Evolutionary conservation across 2,888 invertebrate species (phyloP), one percentile per base, ranked within the genome.

Genomic region (Tetropium fuscum): DNA sequence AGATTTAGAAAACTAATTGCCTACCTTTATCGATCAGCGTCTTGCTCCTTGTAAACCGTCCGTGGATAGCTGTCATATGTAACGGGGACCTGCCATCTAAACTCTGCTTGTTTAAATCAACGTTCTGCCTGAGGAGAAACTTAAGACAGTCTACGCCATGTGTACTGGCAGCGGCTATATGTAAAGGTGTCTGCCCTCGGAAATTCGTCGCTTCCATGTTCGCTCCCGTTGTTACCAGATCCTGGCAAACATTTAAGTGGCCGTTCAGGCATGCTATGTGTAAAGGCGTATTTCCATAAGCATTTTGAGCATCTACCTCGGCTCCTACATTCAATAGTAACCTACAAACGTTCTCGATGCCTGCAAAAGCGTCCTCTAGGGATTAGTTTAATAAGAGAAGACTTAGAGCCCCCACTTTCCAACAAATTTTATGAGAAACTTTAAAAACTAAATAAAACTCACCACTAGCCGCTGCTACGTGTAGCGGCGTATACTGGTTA

Each of bases 1-100:
- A n/a, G n/a, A n/a, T n/a, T n/a, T 20, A 8, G 16, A 36, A 5
- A 10, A 10, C 19, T 25, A 3, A 27, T 15, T 22, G 71, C 54
- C 74, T 80, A 80, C 87, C 87, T 71, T 84, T 84, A 74, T 87
- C 86, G 13, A 88, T 84, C 44, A 89, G 79, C 38, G 83, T 85
- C 77, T 88, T 86, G 38, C 88, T 87, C 48, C 87, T 80, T 1
- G 86, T 86, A 72, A 87, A 88, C 68, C 87, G 80, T 15, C 88
- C 88, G 76, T 88, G 86, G 66, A 87, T 84, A 4, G 88, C 87
- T n/a, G 88, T 87, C 87, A 88, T 87, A 70, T 89, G 88, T 32
- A 89, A 80, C 0, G 88, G 85, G 2, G 88, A 87, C 45, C 86
- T 79, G 0, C 87, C 87, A 72, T 87, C 87, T 48, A 82, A 77